Evolutionary conservation across 2,113 vertebrate species (phyloP), one percentile per base, ranked within the genome.

Genomic region (Neolamprologus kungweensis): DNA sequence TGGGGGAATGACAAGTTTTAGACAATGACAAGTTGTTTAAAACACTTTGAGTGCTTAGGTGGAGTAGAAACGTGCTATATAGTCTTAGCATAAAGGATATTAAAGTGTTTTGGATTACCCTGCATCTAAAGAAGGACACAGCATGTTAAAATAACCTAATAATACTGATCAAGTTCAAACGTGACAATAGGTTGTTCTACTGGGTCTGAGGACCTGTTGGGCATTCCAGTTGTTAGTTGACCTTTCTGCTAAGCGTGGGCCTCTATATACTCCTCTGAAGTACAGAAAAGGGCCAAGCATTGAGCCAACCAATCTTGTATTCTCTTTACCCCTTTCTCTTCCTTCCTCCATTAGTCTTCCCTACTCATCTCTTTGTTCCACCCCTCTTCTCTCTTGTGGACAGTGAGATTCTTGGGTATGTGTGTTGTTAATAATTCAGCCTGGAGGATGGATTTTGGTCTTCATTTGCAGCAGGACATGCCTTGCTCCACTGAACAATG

Each of bases 401-500:
- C 85, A 55, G 58, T 73, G 80, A 37, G 83, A 87, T 87, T 88
- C 85, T 86, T 51, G 21, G 57, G 84, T 75, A 57, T 91, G 90
- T 68, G 51, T 55, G 71, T 88, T 89, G 83, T 96, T 93, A 96
- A 96, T 96, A 94, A 95, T 96, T 95, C 84, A 95, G 87, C 88
- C 85, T 83, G 63, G 33, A 83, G 85, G 90, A 87, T 91, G 92
- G 92, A 93, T 93, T 95, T 85, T 92, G 87, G 82, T 93, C 90
- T 95, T 94, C 87, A 93, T 94, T 92, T 93, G 84, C 86, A 81
- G 89, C 82, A 93, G 90, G 85, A 95, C 94, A 88, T 86, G 84
- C 82, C 60, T 85, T 92, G 92, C 93, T 93, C 83, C 85, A 87
- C 58, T 95, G 92, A 95, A 92, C 94, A 94, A 92, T 90, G 86